phyloP scores from a whole-genome alignment of 2,797 vertebrate species.

The Centroberyx gerrardi region DNA sequence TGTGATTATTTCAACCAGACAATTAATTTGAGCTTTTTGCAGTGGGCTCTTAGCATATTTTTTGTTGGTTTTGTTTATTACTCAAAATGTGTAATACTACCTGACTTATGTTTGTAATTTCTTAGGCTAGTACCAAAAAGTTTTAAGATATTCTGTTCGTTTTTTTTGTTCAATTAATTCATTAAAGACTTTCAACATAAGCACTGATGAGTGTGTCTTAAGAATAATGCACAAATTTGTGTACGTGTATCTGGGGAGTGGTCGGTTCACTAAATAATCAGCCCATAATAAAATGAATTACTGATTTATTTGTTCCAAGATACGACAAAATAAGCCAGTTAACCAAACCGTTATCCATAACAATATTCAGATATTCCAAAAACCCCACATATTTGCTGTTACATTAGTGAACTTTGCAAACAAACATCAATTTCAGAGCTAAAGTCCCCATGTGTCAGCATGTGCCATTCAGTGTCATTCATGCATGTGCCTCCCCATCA shows the following conservation, averaged over 20 bases:
- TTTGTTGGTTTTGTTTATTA: constrained; percentile 69
- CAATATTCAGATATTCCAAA: neutral
- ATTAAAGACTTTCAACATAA: constrained; percentile 86
- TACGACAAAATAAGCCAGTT: neutral
- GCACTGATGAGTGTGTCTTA: neutral
- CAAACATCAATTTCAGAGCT: too few species aligned
- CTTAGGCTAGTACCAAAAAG: constrained; percentile 86
- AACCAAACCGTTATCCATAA: neutral
- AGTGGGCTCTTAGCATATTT: constrained; percentile 75
- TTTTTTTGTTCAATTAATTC: constrained; percentile 70
- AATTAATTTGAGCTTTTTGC: constrained; percentile 74
- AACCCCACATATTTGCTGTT: neutral
- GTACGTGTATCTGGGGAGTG: neutral
- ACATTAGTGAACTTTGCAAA: too few species aligned
- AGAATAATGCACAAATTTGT: neutral
- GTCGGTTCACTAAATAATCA: neutral
- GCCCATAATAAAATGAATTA: too few species aligned
- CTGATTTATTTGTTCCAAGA: neutral
- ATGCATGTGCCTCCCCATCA: neutral
- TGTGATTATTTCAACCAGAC: constrained; percentile 67
- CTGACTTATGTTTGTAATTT: constrained; percentile 81
- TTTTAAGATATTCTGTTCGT: constrained; percentile 68
- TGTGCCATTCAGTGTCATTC: too few species aligned
- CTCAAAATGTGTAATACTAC: constrained; percentile 76
- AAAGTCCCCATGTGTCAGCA: too few species aligned